Evolutionary conservation across 2,888 invertebrate genomes (phyloP).

Genomic region (Bellardia pandia): DNA sequence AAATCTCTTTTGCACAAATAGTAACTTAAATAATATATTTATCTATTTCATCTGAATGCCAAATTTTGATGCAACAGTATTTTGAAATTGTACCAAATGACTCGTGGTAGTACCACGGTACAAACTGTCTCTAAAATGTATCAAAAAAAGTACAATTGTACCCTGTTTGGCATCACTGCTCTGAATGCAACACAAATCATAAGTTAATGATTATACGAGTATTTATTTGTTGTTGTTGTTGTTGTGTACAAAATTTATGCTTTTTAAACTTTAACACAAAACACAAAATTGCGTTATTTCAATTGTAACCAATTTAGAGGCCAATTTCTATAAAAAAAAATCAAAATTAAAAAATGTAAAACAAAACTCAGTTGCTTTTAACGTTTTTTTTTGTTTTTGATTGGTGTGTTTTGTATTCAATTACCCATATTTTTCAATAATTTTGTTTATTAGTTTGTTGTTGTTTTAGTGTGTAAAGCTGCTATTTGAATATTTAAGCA

Average conservation of each 20-base stretch:
- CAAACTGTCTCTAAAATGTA: too few relatives aligned
- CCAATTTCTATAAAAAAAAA: constrained; percentile 41
- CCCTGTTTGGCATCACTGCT: too few relatives aligned
- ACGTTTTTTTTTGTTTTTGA: neutral
- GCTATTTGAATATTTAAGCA: constrained; percentile 39
- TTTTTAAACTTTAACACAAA: constrained; percentile 57
- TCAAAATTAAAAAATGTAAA: neutral
- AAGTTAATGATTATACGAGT: constrained; percentile 12
- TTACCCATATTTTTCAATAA: constrained; percentile 19
- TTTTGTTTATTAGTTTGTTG: neutral
- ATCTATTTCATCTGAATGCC: too few relatives aligned
- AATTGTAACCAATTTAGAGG: constrained; percentile 65
- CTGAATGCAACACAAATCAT: constrained; percentile 21
- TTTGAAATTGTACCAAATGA: too few relatives aligned
- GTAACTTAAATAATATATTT: too few relatives aligned
- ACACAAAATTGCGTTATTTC: constrained; percentile 50
- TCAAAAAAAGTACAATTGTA: too few relatives aligned
- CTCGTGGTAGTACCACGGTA: too few relatives aligned
- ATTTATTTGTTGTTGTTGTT: neutral
- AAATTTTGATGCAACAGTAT: too few relatives aligned
- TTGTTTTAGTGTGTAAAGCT: neutral
- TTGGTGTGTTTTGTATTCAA: constrained; percentile 2
- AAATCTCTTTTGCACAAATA: too few relatives aligned
- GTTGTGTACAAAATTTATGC: constrained; percentile 38
- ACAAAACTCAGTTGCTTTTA: constrained; percentile 4